Percentiles rank a stretch among this genome's conserved stretches.
phyloP scores from a whole-genome alignment of 92 coral and sea anemone genomes.

The Phenganax marumi region DNA sequence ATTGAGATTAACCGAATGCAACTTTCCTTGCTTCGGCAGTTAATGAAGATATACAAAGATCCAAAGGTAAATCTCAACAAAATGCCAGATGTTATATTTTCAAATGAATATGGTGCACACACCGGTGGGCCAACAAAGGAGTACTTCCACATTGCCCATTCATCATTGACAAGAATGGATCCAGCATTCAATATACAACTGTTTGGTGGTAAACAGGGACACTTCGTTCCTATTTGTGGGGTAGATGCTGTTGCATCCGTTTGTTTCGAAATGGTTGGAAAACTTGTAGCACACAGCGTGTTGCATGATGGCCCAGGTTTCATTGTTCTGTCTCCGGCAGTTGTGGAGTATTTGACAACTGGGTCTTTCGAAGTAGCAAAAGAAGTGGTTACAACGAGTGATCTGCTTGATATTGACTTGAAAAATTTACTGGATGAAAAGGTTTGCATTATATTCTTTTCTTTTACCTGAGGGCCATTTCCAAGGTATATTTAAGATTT shows the following conservation, averaged over 20 bases:
- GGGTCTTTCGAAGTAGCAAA: constrained; percentile 42
- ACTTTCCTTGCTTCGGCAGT: constrained; percentile 50
- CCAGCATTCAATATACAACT: constrained; percentile 51
- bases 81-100: constrained; percentile 40
- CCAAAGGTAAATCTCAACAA: constrained; percentile 42
- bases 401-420: constrained; percentile 43
- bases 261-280: constrained; percentile 47
- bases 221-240: constrained; percentile 42
- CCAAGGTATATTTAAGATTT: too few species aligned
- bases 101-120: constrained; percentile 54
- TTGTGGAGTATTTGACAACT: constrained; percentile 23
- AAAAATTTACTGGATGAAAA: too few species aligned
- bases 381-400: constrained; percentile 35
- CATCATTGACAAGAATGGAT: constrained; percentile 45
- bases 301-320: constrained; percentile 54
- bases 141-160: constrained; percentile 47
- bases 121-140: constrained; percentile 63
- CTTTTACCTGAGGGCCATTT: too few species aligned
- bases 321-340: constrained; percentile 42
- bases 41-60: too few species aligned
- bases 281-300: constrained; percentile 50
- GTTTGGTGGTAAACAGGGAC: constrained; percentile 57
- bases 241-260: constrained; percentile 43
- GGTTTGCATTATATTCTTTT: too few species aligned
- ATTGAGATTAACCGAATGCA: constrained; percentile 54